phyloP scores from a whole-genome alignment of 2,888 invertebrate species.

The Campopleginae sp. region DNA sequence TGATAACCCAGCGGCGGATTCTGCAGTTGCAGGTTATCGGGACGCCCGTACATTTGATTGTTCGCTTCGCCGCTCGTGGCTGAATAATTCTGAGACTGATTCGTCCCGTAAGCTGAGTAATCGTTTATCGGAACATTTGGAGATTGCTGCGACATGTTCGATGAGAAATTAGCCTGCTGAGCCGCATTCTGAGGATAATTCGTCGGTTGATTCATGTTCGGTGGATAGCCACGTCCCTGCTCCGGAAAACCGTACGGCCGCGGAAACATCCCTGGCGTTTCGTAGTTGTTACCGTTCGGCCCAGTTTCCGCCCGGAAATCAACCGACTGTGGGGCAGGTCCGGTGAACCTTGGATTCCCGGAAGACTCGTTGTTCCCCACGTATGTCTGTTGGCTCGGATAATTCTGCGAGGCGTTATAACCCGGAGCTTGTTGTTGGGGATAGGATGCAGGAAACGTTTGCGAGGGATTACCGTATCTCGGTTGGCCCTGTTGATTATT shows the following conservation, averaged over 20 bases:
- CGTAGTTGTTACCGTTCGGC: constrained; percentile 77
- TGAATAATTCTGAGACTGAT: constrained; percentile 76
- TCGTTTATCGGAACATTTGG: constrained; percentile 76
- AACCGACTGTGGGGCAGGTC: constrained; percentile 67
- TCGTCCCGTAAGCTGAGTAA: constrained; percentile 76
- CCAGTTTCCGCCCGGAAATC: constrained; percentile 77
- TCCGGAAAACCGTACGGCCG: constrained; percentile 80
- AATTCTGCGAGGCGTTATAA: constrained; percentile 72
- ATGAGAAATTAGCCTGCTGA: constrained; percentile 72
- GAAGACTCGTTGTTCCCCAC: constrained; percentile 64
- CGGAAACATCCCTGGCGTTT: constrained; percentile 77
- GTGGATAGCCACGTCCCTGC: constrained; percentile 76
- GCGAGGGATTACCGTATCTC: constrained; percentile 76
- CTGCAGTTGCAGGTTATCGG: constrained; percentile 73
- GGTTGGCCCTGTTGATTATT: constrained; percentile 77
- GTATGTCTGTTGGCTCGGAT: constrained; percentile 68
- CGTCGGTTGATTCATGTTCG: constrained; percentile 75
- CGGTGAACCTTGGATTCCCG: constrained; percentile 66
- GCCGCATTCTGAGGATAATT: constrained; percentile 77
- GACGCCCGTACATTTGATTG: constrained; percentile 74
- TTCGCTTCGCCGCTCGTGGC: constrained; percentile 70
- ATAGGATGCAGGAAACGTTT: constrained; percentile 75
- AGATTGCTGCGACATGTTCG: constrained; percentile 75
- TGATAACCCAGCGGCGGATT: constrained; percentile 73
- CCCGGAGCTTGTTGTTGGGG: constrained; percentile 72